Base-by-base conservation (phyloP, 2,888 invertebrate genomes). In the Caprella mutica region DNA sequence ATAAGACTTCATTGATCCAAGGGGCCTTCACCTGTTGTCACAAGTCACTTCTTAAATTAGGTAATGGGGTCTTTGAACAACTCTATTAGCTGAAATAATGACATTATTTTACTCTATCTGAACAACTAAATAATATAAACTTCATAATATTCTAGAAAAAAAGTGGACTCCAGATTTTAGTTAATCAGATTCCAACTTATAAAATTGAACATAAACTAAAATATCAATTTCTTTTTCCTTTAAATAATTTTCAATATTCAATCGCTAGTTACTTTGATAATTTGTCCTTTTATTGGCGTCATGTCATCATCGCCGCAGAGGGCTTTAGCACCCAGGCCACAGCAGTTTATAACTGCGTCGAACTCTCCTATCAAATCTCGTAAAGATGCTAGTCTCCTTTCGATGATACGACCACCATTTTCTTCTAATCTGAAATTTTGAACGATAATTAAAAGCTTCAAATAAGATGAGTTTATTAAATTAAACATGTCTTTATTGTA, bases 321-420 rank as follows among this genome's bases (percentile, higher is more conserved):
- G 5, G 75, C 65, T 65, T 75, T 75, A 0, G 88, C 80, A 1
- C 80, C 81, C 1, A 89, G 69, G 4, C 92, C 90, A 1, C 81
- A 77, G 67, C 89, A 90, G 71, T 90, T 90, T 40, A 90, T 77
- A 17, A 90, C 75, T 0, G 85, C 75, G 69, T 86, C 82, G 68
- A 78, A 84, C 48, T 60, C 48, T 44, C 78, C 71, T 0, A 72
- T 70, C 3, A 75, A 71, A 30, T 78, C 74, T 5, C 79, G 71
- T 0, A 83, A 69, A 52, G 75, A 70, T 12, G 76, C 73, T 6
- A 86, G 71, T 66, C 75, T 78, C 60, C 68, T 71, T 23, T 71
- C 70, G 8, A 74, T 66, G n/a, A 82, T 68, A 52, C 69, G 70
- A 0, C 88, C 89, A 5, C 83, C 81, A 2, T 74, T 74, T 1